Conservation (phyloP, 1,140 invertebrate species). For the Papilio glaucus region DNA sequence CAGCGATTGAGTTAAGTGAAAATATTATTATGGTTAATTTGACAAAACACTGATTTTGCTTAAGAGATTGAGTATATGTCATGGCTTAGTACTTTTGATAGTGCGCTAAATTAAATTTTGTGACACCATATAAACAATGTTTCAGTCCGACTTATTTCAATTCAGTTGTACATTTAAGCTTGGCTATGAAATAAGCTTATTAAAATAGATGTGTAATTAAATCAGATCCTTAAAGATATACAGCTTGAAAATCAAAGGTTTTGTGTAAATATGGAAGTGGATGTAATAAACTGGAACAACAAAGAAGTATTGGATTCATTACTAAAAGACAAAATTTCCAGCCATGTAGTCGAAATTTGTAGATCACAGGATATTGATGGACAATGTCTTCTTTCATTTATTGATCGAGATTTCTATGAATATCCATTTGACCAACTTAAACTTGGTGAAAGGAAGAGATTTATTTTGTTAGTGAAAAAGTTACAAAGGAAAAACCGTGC, state of each 20-base stretch:
- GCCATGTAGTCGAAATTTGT: constrained; percentile 70
- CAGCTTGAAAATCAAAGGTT: constrained; percentile 35
- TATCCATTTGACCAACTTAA: constrained; percentile 76
- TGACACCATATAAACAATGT: constrained; percentile 38
- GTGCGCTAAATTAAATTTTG: constrained; percentile 38
- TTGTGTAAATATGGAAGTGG: constrained; percentile 68
- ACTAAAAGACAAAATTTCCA: constrained; percentile 79
- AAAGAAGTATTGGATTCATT: constrained; percentile 81
- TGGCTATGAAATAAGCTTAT: constrained; percentile 6
- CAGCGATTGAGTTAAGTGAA: constrained; percentile 13
- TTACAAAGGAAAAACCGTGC: constrained; percentile 75
- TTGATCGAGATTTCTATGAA: constrained; percentile 80
- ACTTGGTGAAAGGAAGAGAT: constrained; percentile 77
- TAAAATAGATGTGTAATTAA: constrained; percentile 41
- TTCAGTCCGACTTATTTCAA: constrained; percentile 32
- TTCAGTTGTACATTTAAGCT: constrained; percentile 31
- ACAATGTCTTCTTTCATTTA: constrained; percentile 75
- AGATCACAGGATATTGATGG: constrained; percentile 77
- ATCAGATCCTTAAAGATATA: constrained; percentile 30
- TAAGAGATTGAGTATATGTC: not conserved
- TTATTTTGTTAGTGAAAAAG: constrained; percentile 76
- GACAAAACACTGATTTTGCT: constrained; percentile 12
- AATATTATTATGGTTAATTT: constrained; percentile 1
- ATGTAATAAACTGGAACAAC: constrained; percentile 78
- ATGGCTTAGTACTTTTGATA: constrained; percentile 29